These are phyloP conservation scores for Eurytemora carolleeae DNA, from an alignment of 1,140 invertebrate genomes.

Conservation along the genomic window DNA sequence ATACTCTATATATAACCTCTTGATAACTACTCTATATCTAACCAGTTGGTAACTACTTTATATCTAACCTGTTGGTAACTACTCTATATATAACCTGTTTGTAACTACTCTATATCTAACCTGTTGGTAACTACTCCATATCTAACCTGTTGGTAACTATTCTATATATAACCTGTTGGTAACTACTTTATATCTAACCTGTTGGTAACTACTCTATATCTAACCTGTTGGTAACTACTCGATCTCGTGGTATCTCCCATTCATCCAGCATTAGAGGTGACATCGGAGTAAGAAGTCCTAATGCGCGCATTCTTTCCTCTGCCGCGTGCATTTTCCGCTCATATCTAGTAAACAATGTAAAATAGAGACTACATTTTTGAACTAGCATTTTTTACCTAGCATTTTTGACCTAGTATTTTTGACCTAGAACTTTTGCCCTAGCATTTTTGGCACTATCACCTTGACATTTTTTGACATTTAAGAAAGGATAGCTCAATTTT, in stretches of 20 bases:
- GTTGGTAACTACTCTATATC: background rate
- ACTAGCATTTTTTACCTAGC: too few relatives aligned
- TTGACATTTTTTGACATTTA: too few relatives aligned
- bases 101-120: constrained; percentile 54
- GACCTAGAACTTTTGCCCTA: too few relatives aligned
- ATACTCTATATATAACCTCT: too few relatives aligned
- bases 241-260: constrained; percentile 63
- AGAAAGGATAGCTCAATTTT: too few relatives aligned
- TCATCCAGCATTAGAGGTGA: constrained; percentile 42
- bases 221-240: constrained; percentile 58
- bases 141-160: background rate
- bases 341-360: constrained; percentile 12
- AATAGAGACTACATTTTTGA: too few relatives aligned
- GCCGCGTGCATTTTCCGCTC: constrained; percentile 25
- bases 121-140: background rate
- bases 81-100: constrained; percentile 35
- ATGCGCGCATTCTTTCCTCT: constrained; percentile 46
- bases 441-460: too few relatives aligned
- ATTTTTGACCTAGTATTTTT: too few relatives aligned
- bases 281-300: constrained; percentile 36
- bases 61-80: background rate
- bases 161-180: background rate
- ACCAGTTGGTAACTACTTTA: background rate
- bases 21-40: too few relatives aligned
- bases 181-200: background rate